These are phyloP conservation scores for Xestia rhomboidea DNA, from an alignment of 2,888 invertebrate genomes.

Conservation along the genomic window DNA sequence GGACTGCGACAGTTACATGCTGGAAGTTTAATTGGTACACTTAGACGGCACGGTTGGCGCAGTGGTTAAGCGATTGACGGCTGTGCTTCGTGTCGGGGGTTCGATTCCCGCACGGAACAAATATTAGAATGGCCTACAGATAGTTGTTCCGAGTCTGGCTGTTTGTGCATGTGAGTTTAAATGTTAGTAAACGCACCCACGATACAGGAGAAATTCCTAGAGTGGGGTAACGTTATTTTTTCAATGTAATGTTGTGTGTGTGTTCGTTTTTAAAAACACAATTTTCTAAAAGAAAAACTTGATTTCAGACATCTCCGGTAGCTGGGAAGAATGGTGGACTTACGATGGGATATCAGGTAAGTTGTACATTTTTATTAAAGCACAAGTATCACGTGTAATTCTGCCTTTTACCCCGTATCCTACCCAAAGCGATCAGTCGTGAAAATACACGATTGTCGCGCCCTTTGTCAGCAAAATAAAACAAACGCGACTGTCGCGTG, in stretches of 20 bases:
- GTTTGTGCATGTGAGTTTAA: too few species aligned
- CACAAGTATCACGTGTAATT: background rate
- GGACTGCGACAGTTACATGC: background rate
- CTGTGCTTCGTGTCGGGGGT: too few species aligned
- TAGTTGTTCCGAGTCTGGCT: too few species aligned
- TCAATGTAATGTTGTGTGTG: too few species aligned
- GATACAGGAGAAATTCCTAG: too few species aligned
- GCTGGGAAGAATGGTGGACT: constrained; percentile 97
- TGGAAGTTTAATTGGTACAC: background rate
- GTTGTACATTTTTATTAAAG: background rate
- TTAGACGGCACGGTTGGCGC: too few species aligned
- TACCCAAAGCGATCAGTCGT: background rate
- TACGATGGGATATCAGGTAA: constrained; percentile 96
- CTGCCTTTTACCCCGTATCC: background rate
- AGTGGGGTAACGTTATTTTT: too few species aligned
- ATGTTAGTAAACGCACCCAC: too few species aligned
- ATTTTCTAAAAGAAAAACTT: background rate
- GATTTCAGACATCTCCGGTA: constrained; percentile 93
- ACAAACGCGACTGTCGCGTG: background rate
- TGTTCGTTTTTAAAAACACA: too few species aligned
- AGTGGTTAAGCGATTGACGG: too few species aligned
- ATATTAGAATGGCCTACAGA: too few species aligned
- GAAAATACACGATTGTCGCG: background rate
- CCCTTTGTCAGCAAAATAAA: background rate
- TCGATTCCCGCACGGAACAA: too few species aligned